Conservation (phyloP, 2,113 vertebrate species). For the human (Homo sapiens) region DNA sequence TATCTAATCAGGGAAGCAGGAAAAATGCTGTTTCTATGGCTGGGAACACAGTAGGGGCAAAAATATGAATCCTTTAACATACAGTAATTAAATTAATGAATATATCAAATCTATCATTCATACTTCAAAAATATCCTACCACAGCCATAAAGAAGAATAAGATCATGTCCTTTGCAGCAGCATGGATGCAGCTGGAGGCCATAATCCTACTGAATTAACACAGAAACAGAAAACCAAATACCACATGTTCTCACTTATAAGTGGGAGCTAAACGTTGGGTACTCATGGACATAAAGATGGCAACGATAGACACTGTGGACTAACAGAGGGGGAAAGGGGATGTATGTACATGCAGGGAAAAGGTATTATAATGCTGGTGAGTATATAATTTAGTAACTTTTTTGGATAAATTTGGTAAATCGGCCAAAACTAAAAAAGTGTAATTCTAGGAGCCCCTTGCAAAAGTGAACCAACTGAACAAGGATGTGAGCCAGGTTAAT, state of each 20-base stretch:
- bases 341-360: not conserved
- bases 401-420: not conserved
- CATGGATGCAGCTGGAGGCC: too few relatives aligned
- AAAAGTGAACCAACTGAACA: not conserved
- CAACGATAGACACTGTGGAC: too few relatives aligned
- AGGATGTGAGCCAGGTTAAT: not conserved
- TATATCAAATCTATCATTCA: not conserved
- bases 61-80: not conserved
- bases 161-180: too few relatives aligned
- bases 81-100: not conserved
- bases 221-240: too few relatives aligned
- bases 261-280: too few relatives aligned
- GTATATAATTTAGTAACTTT: not conserved
- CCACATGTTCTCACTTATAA: too few relatives aligned
- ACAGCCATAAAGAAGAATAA: not conserved
- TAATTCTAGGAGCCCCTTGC: not conserved
- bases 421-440: not conserved
- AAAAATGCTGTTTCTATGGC: not conserved
- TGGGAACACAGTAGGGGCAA: not conserved
- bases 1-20: not conserved
- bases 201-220: too few relatives aligned
- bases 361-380: not conserved
- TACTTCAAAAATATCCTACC: conserved; percentile 2
- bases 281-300: too few relatives aligned
- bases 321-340: too few relatives aligned